These are phyloP conservation scores for Chlorops oryzae DNA, from an alignment of 1,140 invertebrate genomes.

Conservation along the genomic window DNA sequence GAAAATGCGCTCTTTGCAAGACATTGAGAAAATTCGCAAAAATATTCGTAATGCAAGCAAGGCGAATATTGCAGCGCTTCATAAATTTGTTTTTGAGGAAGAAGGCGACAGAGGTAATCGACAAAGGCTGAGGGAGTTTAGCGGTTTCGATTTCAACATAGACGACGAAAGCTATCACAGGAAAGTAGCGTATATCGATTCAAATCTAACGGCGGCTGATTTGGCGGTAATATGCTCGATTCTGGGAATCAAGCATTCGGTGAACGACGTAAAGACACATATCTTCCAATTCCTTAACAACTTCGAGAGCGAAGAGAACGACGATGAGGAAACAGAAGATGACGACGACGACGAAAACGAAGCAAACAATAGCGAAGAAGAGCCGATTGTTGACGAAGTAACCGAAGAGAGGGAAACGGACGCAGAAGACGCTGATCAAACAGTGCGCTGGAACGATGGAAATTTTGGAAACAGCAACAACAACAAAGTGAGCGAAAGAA, in stretches of 20 bases:
- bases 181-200: slow-evolving; percentile 1
- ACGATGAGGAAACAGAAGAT: neutral
- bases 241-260: neutral
- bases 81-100: slow-evolving; percentile 9
- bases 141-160: too few species aligned
- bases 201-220: slow-evolving; percentile 6
- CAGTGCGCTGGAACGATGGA: neutral
- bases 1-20: too few species aligned
- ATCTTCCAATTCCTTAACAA: slow-evolving; percentile 7
- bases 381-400: too few species aligned
- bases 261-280: neutral
- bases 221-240: slow-evolving; percentile 7
- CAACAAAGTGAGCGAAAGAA: neutral
- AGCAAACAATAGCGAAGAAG: too few species aligned
- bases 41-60: too few species aligned
- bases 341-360: slow-evolving; percentile 1
- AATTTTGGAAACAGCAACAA: neutral
- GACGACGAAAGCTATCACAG: neutral
- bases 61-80: too few species aligned
- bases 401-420: neutral
- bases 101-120: slow-evolving; percentile 8
- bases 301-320: neutral
- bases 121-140: too few species aligned
- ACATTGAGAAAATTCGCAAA: too few species aligned
- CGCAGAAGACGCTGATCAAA: neutral